phyloP scores from a whole-genome alignment of 2,888 invertebrate genomes.

The Hoplodrina ambigua region DNA sequence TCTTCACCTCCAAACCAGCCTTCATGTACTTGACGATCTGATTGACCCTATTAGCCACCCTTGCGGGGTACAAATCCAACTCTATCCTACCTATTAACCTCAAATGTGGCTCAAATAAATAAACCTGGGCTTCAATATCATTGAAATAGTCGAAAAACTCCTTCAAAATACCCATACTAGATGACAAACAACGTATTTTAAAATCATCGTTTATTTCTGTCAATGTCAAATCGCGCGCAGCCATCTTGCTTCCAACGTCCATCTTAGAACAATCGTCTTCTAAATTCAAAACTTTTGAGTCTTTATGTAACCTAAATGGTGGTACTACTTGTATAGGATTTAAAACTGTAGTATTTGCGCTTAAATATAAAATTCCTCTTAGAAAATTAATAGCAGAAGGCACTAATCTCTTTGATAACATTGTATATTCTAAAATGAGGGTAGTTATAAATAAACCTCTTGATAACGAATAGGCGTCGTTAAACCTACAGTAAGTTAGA shows the following conservation, averaged over 20 bases:
- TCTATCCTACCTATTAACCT: conserved; percentile 90
- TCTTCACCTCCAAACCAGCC: conserved; percentile 87
- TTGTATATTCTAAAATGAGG: conserved; percentile 94
- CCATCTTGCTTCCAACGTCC: conserved; percentile 83
- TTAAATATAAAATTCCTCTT: conserved; percentile 93
- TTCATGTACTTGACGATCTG: conserved; percentile 85
- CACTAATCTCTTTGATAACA: conserved; percentile 94
- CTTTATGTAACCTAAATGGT: conserved; percentile 91
- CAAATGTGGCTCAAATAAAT: conserved; percentile 89
- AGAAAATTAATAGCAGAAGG: conserved; percentile 96
- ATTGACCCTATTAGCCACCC: conserved; percentile 85
- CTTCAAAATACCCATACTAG: conserved; percentile 89
- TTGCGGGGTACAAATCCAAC: conserved; percentile 91
- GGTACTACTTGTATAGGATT: conserved; percentile 92
- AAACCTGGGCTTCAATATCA: conserved; percentile 82
- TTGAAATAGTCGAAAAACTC: conserved; percentile 90
- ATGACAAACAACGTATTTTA: conserved; percentile 91
- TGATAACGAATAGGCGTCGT: conserved; percentile 92
- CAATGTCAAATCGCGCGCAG: conserved; percentile 89
- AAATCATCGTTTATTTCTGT: conserved; percentile 91
- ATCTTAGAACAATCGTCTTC: conserved; percentile 85
- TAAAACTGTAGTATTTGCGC: conserved; percentile 91
- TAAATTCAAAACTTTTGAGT: conserved; percentile 91
- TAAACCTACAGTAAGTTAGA: conserved; percentile 91
- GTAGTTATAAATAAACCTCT: conserved; percentile 94